phyloP scores from a whole-genome alignment of 2,797 vertebrate species.

The Eurystomus glaucurus region DNA sequence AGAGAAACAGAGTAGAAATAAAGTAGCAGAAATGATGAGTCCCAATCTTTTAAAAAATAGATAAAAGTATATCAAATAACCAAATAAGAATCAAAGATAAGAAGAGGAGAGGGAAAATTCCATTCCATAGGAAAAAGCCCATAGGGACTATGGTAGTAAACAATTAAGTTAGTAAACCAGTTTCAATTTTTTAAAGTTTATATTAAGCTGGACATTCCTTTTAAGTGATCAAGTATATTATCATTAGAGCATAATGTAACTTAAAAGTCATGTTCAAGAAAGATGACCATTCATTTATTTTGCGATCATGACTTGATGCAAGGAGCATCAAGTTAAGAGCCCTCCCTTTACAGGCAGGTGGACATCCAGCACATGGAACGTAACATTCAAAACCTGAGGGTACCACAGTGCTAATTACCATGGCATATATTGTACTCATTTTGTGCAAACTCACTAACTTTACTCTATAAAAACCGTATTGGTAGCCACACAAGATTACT shows the following conservation, averaged over 20 bases:
- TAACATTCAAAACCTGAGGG: neutral
- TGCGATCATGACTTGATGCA: neutral
- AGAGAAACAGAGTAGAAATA: neutral
- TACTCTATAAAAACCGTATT: neutral
- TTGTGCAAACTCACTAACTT: neutral
- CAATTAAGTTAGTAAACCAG: neutral
- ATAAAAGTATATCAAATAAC: neutral
- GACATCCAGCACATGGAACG: neutral
- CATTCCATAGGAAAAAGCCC: neutral
- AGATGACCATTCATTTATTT: constrained; percentile 52
- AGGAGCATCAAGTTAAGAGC: neutral
- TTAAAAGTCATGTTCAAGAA: neutral
- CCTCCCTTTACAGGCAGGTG: neutral
- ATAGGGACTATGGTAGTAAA: neutral
- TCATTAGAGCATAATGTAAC: neutral
- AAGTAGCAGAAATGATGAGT: neutral
- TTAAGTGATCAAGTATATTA: constrained; percentile 49
- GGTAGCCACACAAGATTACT: neutral
- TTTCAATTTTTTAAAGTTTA: constrained; percentile 53
- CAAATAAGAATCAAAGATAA: neutral
- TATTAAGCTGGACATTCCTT: constrained; percentile 42
- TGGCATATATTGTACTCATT: neutral
- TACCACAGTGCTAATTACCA: neutral
- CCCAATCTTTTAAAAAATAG: neutral
- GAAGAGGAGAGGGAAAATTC: neutral